Conservation (phyloP, 2,113 vertebrate species). For the Myodes glareolus region DNA sequence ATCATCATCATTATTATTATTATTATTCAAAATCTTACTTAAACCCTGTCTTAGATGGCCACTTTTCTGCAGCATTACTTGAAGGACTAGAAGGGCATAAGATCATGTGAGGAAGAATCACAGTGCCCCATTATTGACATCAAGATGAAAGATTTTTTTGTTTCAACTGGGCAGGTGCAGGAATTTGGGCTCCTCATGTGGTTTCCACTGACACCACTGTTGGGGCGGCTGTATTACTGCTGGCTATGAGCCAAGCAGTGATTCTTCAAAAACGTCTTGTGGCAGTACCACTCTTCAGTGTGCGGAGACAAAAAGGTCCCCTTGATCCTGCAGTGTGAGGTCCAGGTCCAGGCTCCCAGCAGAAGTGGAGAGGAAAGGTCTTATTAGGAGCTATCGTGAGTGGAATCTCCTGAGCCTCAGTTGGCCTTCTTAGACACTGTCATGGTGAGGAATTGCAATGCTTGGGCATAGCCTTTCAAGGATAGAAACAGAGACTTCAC, state of each 20-base stretch:
- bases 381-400: not conserved
- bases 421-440: not conserved
- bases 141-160: not conserved
- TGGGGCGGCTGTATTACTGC: not conserved
- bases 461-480: not conserved
- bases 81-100: not conserved
- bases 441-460: not conserved
- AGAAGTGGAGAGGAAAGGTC: not conserved
- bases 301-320: not conserved
- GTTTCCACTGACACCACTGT: not conserved
- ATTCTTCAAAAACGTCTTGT: not conserved
- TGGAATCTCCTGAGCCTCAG: not conserved
- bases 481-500: not conserved
- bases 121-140: not conserved
- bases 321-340: not conserved
- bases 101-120: not conserved
- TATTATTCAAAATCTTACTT: not conserved
- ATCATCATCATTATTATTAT: not conserved
- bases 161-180: fast-evolving
- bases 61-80: not conserved
- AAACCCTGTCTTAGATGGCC: not conserved
- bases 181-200: not conserved
- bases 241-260: not conserved
- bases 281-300: not conserved
- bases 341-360: not conserved